Evolutionary conservation across 1,140 invertebrate species (phyloP), one percentile per base, ranked within the genome.

Genomic region (Penaeus japonicus): DNA sequence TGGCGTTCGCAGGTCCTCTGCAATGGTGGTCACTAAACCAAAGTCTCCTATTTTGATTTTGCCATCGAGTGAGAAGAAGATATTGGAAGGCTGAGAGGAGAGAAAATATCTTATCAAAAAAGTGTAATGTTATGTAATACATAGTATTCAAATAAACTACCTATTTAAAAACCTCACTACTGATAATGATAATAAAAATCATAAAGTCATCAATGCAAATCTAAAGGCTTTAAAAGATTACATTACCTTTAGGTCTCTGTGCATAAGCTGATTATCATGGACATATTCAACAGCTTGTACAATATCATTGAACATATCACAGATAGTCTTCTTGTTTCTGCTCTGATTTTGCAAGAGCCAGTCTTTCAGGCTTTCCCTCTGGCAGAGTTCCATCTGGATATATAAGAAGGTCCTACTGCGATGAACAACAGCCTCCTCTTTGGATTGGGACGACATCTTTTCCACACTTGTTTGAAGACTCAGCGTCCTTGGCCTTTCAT

Each of bases 311-410:
- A 99, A 99, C 85, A 99, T 96, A 80, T 94, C 94, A 35, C 96
- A 93, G 30, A 96, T 94, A 91, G 94, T 91, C 2, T 84, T 90
- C 57, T 95, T 91, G 15, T 92, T 89, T 18, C 89, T 57, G 93
- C 93, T 90, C 93, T 93, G 20, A 93, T 93, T 91, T 55, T 82
- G 59, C 77, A 93, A 93, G 4, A 99, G 92, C 98, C 98, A 99
- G 90, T 99, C 97, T 91, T 96, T 95, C 12, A 99, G 93, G 90
- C 96, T 98, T 85, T 98, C 95, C 91, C 96, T 95, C 78, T 95
- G 94, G 92, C 98, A 99, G 70, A 99, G 92, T 93, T 99, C 97
- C 98, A 99, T 99, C 93, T 99, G 98, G 92, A 99, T 99, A 91
- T 98, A 99, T 1, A 99, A 93, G 92, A 96, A 98, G 30, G 84